Conservation (phyloP, 37 sponge, comb jelly and placozoan genomes). For the Eunapius fragilis region DNA sequence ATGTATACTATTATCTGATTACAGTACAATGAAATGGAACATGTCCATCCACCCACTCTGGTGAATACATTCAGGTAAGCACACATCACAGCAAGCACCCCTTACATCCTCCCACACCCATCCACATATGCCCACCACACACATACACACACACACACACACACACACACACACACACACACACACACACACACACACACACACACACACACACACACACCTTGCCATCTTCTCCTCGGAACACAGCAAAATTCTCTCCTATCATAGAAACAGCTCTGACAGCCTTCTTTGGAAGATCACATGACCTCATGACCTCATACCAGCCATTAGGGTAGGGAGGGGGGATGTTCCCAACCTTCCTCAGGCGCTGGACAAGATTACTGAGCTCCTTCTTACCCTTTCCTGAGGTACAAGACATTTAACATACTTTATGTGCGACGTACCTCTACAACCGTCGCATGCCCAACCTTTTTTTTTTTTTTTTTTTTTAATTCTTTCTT, state of each 20-base stretch:
- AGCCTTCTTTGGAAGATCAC: slow-evolving; percentile 21
- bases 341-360: not conserved
- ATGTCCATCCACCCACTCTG: no score
- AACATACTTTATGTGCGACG: no score
- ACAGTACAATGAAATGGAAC: no score
- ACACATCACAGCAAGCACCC: not conserved
- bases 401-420: not conserved
- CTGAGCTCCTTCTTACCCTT: not conserved
- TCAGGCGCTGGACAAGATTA: not conserved
- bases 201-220: not conserved
- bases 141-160: no score
- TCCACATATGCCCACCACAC: no score
- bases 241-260: slow-evolving; percentile 68
- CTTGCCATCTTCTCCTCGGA: slow-evolving; percentile 61
- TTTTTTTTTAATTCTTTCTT: no score
- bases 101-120: no score
- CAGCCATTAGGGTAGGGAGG: slow-evolving; percentile 71
- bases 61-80: no score
- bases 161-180: not conserved
- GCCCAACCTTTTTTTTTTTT: no score
- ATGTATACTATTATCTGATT: no score
- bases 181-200: not conserved
- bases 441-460: no score
- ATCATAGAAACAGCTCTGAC: slow-evolving; percentile 30
- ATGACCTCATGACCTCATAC: slow-evolving; percentile 38